These are phyloP conservation scores for Circaetus gallicus DNA, from an alignment of 2,113 vertebrate species.

Conservation along the genomic window DNA sequence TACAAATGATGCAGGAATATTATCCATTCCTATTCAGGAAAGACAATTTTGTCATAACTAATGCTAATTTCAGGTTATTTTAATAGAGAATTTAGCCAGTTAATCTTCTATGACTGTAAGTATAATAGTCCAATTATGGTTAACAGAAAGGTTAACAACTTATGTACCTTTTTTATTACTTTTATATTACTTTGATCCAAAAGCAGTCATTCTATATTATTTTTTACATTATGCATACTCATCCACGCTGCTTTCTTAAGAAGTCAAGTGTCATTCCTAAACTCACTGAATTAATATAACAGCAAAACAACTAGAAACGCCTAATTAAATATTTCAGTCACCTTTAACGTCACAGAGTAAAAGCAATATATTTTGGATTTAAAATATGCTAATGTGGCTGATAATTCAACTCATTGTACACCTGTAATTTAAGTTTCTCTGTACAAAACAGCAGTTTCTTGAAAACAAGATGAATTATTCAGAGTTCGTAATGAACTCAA, in stretches of 20 bases:
- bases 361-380: not conserved
- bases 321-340: not conserved
- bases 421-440: constrained; percentile 1
- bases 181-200: not conserved
- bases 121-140: not conserved
- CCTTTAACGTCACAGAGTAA: not conserved
- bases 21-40: not conserved
- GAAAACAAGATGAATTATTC: constrained; percentile 62
- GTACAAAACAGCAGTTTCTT: not conserved
- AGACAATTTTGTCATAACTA: not conserved
- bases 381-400: not conserved
- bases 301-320: not conserved
- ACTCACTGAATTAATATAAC: not conserved
- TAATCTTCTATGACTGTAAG: not conserved
- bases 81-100: not conserved
- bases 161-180: not conserved
- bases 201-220: not conserved
- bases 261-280: not conserved
- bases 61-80: not conserved
- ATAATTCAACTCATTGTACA: not conserved
- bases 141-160: not conserved
- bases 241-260: not conserved
- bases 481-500: not conserved
- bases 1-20: not conserved
- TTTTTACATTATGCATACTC: not conserved